Evolutionary conservation across 1,140 invertebrate species (phyloP).

Genomic region (Oncopodura yosiiana): DNA sequence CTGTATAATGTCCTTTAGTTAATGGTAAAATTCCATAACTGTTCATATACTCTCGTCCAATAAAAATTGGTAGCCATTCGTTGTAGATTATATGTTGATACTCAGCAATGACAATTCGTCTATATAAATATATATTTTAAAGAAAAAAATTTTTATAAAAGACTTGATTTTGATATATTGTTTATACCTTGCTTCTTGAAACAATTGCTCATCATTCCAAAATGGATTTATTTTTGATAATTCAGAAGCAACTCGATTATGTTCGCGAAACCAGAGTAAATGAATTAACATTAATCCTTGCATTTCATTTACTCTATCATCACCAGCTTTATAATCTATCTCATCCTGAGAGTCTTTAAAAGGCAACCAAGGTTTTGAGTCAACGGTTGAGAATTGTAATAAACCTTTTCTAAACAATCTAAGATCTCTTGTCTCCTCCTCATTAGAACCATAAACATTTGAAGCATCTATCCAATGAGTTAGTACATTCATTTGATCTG

Average conservation of each 20-base stretch:
- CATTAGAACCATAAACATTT: conserved; percentile 78
- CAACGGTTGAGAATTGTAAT: conserved; percentile 23
- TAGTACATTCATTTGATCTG: conserved; percentile 30
- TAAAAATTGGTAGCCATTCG: conserved; percentile 72
- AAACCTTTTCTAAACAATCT: conserved; percentile 43
- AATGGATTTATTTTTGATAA: conserved; percentile 43
- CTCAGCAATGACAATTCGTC: conserved; percentile 49
- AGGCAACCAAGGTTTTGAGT: conserved; percentile 10
- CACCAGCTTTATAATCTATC: conserved; percentile 45
- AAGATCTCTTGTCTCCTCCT: conserved; percentile 61
- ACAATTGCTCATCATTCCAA: conserved; percentile 47
- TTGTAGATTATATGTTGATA: conserved; percentile 77
- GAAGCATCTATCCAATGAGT: conserved; percentile 66
- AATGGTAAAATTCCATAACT: conserved; percentile 17
- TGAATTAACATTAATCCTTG: conserved; percentile 24
- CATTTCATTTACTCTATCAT: conserved; percentile 62
- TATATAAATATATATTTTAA: no score
- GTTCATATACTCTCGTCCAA: conserved; percentile 37
- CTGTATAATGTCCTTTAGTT: conserved; percentile 15
- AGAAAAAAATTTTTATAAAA: no score
- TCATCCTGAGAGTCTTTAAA: neutral
- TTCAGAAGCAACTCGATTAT: conserved; percentile 45
- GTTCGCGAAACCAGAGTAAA: conserved; percentile 37
- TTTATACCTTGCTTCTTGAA: conserved; percentile 42
- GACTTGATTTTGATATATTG: conserved; percentile 41